A percentile compares a stretch with the other conserved stretches of the same genome.
Evolutionary conservation across 92 coral and sea anemone genomes (phyloP).

Genomic region (Zoanthus sociatus): DNA sequence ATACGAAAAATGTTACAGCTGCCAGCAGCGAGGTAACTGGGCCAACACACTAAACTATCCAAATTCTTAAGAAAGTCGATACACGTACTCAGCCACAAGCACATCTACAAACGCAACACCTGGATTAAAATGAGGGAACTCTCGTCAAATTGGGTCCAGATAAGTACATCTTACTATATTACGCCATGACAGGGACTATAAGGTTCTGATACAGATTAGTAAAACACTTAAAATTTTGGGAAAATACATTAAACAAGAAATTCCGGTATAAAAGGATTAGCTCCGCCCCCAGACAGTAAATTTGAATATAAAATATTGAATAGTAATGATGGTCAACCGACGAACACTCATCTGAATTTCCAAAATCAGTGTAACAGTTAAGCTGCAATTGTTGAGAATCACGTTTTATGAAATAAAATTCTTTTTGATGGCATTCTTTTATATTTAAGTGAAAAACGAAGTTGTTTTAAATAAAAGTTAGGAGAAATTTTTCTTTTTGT

Average conservation of each 20-base stretch:
- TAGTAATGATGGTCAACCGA: too few relatives aligned
- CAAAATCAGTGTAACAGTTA: too few relatives aligned
- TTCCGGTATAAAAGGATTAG: too few relatives aligned
- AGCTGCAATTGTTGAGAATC: too few relatives aligned
- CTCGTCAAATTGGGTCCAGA: neutral
- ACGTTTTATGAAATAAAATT: too few relatives aligned
- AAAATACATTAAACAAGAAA: neutral
- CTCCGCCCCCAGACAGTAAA: too few relatives aligned
- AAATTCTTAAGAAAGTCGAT: neutral
- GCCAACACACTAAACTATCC: constrained; percentile 19
- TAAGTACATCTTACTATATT: neutral
- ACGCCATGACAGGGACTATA: neutral
- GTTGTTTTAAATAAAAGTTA: neutral
- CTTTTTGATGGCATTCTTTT: neutral
- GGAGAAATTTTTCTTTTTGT: neutral
- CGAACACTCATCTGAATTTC: too few relatives aligned
- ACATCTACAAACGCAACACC: neutral
- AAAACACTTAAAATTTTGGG: neutral
- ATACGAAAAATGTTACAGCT: constrained; percentile 56
- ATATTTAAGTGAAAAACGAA: neutral
- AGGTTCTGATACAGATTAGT: constrained; percentile 5
- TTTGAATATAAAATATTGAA: too few relatives aligned
- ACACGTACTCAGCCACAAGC: neutral
- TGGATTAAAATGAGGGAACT: neutral
- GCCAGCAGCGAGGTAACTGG: constrained; percentile 57